Evolutionary conservation across 1,140 invertebrate species (phyloP), one percentile per base, ranked within the genome.

Genomic region (Drosophila navojoa): DNA sequence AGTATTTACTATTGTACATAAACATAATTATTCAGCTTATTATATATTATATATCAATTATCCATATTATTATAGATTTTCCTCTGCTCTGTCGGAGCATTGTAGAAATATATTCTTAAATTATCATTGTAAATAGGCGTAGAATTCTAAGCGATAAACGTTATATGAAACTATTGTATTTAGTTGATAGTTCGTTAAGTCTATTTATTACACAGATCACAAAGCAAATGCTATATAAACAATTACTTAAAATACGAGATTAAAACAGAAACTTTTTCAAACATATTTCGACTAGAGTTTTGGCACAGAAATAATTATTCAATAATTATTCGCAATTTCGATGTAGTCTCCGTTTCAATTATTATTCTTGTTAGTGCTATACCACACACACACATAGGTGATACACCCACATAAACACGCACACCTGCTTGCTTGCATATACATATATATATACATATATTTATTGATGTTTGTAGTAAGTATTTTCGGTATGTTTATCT

Each of bases 1-100:
- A 81, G 76, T 79, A 82, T 82, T 86, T 76, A 66, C 57, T 76
- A 62, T 64, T 87, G 79, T 86, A 81, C 50, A 87, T 67, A 40
- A 59, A 57, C 25, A 16, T 45, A 19, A 45, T 6, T 16, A 15
- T 15, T 45, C 16, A 45, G 7, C n/a, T 9, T 45, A 45, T 7
- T 25, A 38, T 6, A 25, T 9, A 50, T 50, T 13, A 4, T 32
- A 32, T 32, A 32, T 9, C 32, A 32, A 9, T 32, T 38, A 38
- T 38, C 35, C 35, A 38, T 13, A 38, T 13, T 38, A 38, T 38
- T 38, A 38, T 38, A 38, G 35, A 38, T 7, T 7, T 44, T 15
- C 11, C 44, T 53, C 22, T 32, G 35, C 19, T 49, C 11, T 13
- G 35, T 38, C 35, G 6, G 35, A 38, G 35, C 6, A 11, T 10